Base-by-base conservation (phyloP, 1,140 invertebrate species). In the Papilio polytes region DNA sequence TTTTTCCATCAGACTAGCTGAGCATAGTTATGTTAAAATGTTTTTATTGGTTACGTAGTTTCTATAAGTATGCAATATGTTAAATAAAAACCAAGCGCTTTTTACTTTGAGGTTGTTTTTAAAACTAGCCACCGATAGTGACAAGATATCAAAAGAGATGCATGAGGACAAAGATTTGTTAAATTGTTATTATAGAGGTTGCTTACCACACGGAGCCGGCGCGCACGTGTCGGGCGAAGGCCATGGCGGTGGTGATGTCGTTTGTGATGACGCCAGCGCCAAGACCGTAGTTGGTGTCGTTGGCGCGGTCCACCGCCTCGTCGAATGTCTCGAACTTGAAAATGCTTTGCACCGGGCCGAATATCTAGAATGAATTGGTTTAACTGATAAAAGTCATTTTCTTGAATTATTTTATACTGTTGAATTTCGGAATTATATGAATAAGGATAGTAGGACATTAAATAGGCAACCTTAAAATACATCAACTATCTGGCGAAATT, bases 311-410 rank as follows among this genome's bases (percentile, higher is more conserved):
- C 53, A 99, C 97, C 1, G 98, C 97, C 94, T 99, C 98, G 0
- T 99, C 98, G 72, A 99, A 93, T 10, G 96, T 97, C 70, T 98
- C 97, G 88, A 99, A 99, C 90, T 98, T 98, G 26, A 99, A 94
- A 79, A 99, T 98, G 59, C 96, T 97, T 95, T 98, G 98, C 0
- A 99, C 98, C 1, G 98, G 98, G 0, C 98, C 98, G 93, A 99
- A 99, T 87, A 99, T 94, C 93, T 94, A 72, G 6, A 82, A 76
- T 13, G 8, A 31, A 26, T 36, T 66, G 8, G 18, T 20, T 22
- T 22, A 59, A 59, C 18, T 20, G 20, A 22, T 18, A 9, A 63
- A 18, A 1, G 59, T 7, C 59, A 63, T 63, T n/a, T 63, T 63
- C 59, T 72, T 63, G 31, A 46, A 13, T 48, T 48, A 48, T 48